A percentile compares a stretch with the other conserved stretches of the same genome.
These are phyloP conservation scores for Pentalonia nigronervosa DNA, from an alignment of 1,140 invertebrate species.

Conservation along the genomic window DNA sequence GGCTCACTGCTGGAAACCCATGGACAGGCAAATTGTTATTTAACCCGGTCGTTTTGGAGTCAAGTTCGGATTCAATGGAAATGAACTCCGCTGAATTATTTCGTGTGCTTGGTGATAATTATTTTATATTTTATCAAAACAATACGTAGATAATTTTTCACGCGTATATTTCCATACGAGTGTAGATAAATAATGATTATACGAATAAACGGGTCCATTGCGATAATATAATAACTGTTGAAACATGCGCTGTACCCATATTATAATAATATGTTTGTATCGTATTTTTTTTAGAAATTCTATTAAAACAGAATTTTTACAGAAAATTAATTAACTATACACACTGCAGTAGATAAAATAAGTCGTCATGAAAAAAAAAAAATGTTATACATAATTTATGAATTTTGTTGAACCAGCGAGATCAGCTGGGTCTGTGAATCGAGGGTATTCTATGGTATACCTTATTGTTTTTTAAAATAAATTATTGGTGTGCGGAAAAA, in stretches of 20 bases:
- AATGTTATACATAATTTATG: not conserved
- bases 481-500: not conserved
- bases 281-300: not conserved
- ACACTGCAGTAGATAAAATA: too few relatives aligned
- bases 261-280: too few relatives aligned
- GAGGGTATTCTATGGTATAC: not conserved
- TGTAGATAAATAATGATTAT: not conserved
- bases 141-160: constrained; percentile 9
- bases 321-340: not conserved
- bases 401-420: not conserved
- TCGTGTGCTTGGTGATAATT: not conserved
- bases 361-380: not conserved
- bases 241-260: not conserved
- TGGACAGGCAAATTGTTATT: constrained; percentile 38
- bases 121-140: not conserved
- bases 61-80: constrained; percentile 3
- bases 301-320: not conserved
- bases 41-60: constrained; percentile 31
- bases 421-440: not conserved
- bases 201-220: not conserved
- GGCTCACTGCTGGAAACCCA: not conserved
- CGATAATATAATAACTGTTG: not conserved
- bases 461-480: not conserved
- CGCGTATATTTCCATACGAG: not conserved
- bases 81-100: constrained; percentile 12